These are phyloP conservation scores for Himalopsyche tibetana DNA, from an alignment of 2,888 invertebrate genomes.

Conservation along the genomic window DNA sequence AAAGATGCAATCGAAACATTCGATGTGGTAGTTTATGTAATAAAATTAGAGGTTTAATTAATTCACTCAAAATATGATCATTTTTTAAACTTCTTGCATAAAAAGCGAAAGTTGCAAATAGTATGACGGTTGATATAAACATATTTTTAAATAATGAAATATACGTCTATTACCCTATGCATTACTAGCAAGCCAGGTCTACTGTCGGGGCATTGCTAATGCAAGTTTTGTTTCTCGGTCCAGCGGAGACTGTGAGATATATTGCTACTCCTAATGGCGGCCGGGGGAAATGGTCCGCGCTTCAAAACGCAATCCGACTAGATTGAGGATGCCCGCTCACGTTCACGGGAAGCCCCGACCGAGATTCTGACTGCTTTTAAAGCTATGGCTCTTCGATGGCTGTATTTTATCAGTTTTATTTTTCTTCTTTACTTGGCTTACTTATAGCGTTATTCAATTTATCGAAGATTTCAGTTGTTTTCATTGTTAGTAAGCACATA, in stretches of 20 bases:
- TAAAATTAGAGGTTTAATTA: too few relatives aligned
- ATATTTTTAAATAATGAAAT: too few relatives aligned
- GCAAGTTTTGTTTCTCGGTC: constrained; percentile 54
- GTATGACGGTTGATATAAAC: too few relatives aligned
- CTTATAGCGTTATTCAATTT: constrained; percentile 1
- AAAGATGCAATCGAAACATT: too few relatives aligned
- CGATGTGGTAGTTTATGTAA: too few relatives aligned
- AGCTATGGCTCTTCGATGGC: constrained; percentile 1
- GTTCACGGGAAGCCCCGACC: constrained; percentile 31
- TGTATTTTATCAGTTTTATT: constrained; percentile 3
- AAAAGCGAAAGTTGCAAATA: too few relatives aligned
- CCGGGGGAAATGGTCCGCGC: constrained; percentile 60
- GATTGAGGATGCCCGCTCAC: constrained; percentile 50
- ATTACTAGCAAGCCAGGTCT: not conserved
- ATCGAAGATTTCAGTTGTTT: not conserved
- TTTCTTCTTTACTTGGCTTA: not conserved
- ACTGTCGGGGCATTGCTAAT: constrained; percentile 19
- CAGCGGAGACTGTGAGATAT: constrained; percentile 54
- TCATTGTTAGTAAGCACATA: not conserved
- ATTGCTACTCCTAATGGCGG: constrained; percentile 58
- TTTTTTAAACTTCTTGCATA: too few relatives aligned
- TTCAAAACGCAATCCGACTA: constrained; percentile 38
- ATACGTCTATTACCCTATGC: not conserved
- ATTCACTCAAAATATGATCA: too few relatives aligned
- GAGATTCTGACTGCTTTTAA: constrained; percentile 26